Evolutionary conservation across 2,797 vertebrate genomes (phyloP), one percentile per base, ranked within the genome.

Genomic region (Anomalospiza imberbis): DNA sequence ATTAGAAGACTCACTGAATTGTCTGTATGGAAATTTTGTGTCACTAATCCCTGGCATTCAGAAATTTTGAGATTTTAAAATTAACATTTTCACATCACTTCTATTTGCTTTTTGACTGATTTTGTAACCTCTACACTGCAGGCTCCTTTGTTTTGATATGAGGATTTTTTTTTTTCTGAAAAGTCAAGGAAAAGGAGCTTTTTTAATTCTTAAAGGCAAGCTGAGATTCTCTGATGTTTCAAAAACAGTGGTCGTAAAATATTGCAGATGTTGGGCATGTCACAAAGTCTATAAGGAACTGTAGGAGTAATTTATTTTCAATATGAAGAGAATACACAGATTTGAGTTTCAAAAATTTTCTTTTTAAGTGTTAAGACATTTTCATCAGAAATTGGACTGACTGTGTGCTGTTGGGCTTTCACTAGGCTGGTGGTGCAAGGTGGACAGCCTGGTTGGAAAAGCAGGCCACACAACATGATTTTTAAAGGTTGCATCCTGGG

Each of bases 21-120:
- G 93, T 96, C 95, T 90, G 31, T 68, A 93, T 91, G 91, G 57
- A 96, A 93, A 96, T 96, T 61, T n/a, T 60, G 38, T 96, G 85
- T 82, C 95, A 93, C 74, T 44, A 85, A 61, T 60, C 93, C 71
- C 63, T 50, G 47, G 88, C 45, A 73, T 63, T 87, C 76, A 94
- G 63, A 94, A 96, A 85, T 88, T 42, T 67, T 58, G 38, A 79
- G 25, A 79, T 67, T 95, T 94, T 65, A 71, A 94, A 93, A 89
- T 82, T 57, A 85, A 57, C 18, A 74, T 50, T 38, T 58, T 94
- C 80, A 47, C 40, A 81, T 58, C 14, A 29, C 17, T 65, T 81
- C 32, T 47, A 45, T 91, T 91, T 89, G 61, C 24, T 44, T 79
- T 91, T 63, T 71, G 42, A 40, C 9, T 87, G 45, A 70, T 78